Evolutionary conservation across 2,888 invertebrate species (phyloP), one percentile per base, ranked within the genome.

Genomic region (Cataglyphis cursor): DNA sequence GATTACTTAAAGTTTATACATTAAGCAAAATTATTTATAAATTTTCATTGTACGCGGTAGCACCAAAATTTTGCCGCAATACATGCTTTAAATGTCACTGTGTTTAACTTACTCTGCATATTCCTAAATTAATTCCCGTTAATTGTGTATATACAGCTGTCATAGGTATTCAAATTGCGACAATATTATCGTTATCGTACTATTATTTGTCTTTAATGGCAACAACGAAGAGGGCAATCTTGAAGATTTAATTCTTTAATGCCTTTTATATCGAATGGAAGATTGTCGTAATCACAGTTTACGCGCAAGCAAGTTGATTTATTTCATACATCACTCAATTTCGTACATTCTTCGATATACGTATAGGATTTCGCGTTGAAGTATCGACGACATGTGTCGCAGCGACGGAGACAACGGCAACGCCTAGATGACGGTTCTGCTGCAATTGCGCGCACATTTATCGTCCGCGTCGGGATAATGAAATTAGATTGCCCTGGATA

Each of bases 401-500:
- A 51, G 8, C 51, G 64, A n/a, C 51, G 51, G 51, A 51, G 51
- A 51, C 65, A 41, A 64, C 24, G 51, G n/a, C 64, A 64, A 76
- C 54, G 76, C 66, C 65, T 66, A 65, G 51, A n/a, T 28, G 57
- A 66, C 38, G 9, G 24, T 24, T 54, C 28, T 9, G 38, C 5
- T 54, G 66, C 76, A 66, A 66, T 66, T 76, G 76, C 76, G 54
- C 24, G 51, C 59, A 51, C 68, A 41, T 80, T 85, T 64, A 62
- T 81, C 81, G 81, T 70, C 41, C 57, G 74, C 35, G 44, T 54
- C 75, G 75, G 70, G 76, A 85, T 85, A 85, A 85, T 84, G 85
- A 72, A 84, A 85, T 84, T 82, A 85, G 70, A 85, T 84, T 75
- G 81, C 62, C 70, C 54, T 21, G 85, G 74, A 74, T 85, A 70